Conservation (phyloP, 2,888 invertebrate species). For the Acanthosepion esculentum region DNA sequence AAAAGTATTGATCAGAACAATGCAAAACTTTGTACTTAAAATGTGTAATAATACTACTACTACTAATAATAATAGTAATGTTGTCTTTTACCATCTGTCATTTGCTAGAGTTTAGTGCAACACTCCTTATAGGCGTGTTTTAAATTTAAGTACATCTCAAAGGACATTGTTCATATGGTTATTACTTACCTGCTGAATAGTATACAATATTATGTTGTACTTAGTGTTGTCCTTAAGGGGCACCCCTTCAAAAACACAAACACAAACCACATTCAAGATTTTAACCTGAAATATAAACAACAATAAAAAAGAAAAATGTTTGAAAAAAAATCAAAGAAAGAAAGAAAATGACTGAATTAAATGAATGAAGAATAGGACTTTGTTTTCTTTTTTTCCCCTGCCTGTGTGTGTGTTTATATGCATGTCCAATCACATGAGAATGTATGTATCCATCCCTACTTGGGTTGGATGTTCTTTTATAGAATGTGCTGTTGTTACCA, state of each 20-base stretch:
- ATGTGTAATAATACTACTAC: not conserved
- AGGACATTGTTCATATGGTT: not conserved
- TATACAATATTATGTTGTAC: not conserved
- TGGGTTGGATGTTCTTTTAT: not conserved
- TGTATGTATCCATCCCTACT: not conserved
- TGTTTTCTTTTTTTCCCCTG: too few relatives aligned
- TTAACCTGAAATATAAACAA: too few relatives aligned
- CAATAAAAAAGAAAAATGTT: too few relatives aligned
- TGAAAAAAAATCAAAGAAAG: too few relatives aligned
- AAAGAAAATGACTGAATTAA: too few relatives aligned
- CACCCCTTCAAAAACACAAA: not conserved
- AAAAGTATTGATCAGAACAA: not conserved
- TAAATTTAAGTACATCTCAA: not conserved
- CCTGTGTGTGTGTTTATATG: too few relatives aligned
- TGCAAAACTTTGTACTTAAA: not conserved
- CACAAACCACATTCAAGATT: too few relatives aligned
- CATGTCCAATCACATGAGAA: not conserved
- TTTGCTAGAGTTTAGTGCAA: not conserved
- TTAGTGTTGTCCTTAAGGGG: not conserved
- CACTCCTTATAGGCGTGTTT: not conserved
- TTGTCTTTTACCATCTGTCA: not conserved
- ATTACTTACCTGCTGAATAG: not conserved
- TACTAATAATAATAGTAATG: slow-evolving; percentile 25
- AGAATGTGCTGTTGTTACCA: not conserved
- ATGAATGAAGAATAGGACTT: too few relatives aligned